phyloP scores from a whole-genome alignment of 2,113 vertebrate genomes.

The Oncorhynchus nerka region DNA sequence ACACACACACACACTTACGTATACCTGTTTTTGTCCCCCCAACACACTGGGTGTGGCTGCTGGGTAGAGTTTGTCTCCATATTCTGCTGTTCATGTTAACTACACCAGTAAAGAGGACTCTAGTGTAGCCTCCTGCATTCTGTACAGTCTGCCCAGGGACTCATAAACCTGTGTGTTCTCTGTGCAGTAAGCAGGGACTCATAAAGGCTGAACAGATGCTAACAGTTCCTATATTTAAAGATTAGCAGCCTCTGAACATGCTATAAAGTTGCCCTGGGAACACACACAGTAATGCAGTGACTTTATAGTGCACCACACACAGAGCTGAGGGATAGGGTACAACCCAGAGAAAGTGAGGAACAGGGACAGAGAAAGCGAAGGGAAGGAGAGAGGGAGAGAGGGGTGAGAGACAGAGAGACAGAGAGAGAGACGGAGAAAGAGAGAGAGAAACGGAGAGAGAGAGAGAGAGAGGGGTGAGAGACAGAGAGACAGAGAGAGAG shows the following conservation, averaged over 20 bases:
- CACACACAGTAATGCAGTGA: conserved; percentile 83
- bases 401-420: conserved; percentile 65
- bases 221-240: conserved; percentile 96
- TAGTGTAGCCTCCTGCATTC: conserved; percentile 67
- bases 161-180: conserved; percentile 27
- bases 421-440: not conserved
- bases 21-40: not conserved
- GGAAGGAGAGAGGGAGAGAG: not conserved
- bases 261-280: conserved; percentile 93
- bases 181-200: conserved; percentile 81
- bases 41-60: not conserved
- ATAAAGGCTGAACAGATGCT: conserved; percentile 98
- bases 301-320: conserved; percentile 67
- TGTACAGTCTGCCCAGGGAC: not conserved
- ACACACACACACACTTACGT: not conserved
- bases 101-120: conserved; percentile 82
- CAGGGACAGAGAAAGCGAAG: too few species aligned
- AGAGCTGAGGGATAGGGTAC: not conserved
- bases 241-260: conserved; percentile 89
- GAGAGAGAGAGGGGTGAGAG: not conserved
- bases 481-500: not conserved
- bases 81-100: conserved; percentile 79
- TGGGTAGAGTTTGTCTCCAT: conserved; percentile 32
- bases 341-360: not conserved
- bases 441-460: not conserved